Base-by-base conservation (phyloP, 64 coral and sea anemone genomes). In the Dendrophyllia cribrosa region DNA sequence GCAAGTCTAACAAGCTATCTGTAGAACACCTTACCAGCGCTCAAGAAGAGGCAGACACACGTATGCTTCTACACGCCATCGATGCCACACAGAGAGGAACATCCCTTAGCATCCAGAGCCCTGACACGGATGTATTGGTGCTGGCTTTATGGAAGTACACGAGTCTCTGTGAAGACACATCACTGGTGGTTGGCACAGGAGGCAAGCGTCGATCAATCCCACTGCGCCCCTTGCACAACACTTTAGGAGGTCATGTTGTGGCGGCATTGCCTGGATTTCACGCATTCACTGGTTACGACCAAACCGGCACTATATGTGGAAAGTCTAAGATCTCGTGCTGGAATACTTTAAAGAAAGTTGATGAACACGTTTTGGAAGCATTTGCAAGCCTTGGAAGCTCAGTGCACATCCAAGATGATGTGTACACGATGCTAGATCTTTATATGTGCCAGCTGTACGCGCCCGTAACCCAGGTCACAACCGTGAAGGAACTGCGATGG, bases 321-420 rank as follows among this genome's bases (percentile, higher is more conserved):
- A 91, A 91, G 56, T 59, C 52, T 8, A 55, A 55, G 52, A 34
- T 55, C 6, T 55, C 52, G 6, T 55, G 52, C 11, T 55, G 52
- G 89, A 83, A 91, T 91, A 26, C 68, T 23, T 21, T 91, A 15
- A 91, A 91, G 78, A 91, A 91, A 51, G 64, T 78, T 43, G 53
- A 20, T 17, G 15, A 59, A 84, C 52, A 43, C 1, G 78, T 91
- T 10, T 24, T 73, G 22, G 62, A 92, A 0, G 90, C 90, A 75
- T 92, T 86, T 74, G 49, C 69, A 3, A 49, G 48, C n/a, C 79
- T 92, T 7, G 79, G 90, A 74, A 64, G 19, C 46, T 21, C 24
- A 10, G 59, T 13, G 2, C 19, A 9, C 48, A 9, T 78, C 51
- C 17, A 43, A 61, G 58, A 76, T 77, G 53, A 49, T 50, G 45